Evolutionary conservation across 2,888 invertebrate species (phyloP), one percentile per base, ranked within the genome.

Genomic region (Megaustenia siamemsis): DNA sequence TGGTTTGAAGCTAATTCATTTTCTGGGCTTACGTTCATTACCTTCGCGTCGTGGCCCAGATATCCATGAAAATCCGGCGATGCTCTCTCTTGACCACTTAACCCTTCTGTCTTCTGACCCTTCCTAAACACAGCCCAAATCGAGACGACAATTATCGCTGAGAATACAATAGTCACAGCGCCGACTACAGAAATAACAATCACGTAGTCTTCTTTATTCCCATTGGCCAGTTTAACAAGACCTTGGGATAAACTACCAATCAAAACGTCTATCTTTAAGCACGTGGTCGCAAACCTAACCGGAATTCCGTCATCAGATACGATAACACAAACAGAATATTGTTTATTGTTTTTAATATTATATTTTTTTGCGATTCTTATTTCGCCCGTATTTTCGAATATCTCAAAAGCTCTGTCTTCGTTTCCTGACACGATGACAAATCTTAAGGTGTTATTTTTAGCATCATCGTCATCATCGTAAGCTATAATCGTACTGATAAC

Each of bases 361-460:
- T 63, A 40, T n/a, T 53, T 66, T 4, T 73, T 38, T 18, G 71
- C 38, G 5, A 99, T 97, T 87, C 98, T 95, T n/a, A 99, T 96
- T 69, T 97, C 96, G 0, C 98, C 98, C 5, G 97, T 96, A 93
- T 98, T 97, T 94, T 97, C 97, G 87, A 93, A 92, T 24, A 93
- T 90, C 28, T 88, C 89, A 88, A 94, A 94, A 4, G 88, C 89
- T 10, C 86, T 83, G 60, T 89, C 91, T 53, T 86, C 96, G 94
- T 98, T 98, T 15, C 98, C 98, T 38, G 96, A 95, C 43, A 96
- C 96, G 89, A 99, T 98, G 38, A 97, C 96, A 95, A 97, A 99
- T 73, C 97, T 96, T 6, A 99, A 97, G 89, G 97, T 96, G n/a
- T 98, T 98, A 94, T 98, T 98, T 66, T 96, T 95, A 69, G 97